Conservation (phyloP, 2,113 vertebrate species). For the Entelurus aequoreus region DNA sequence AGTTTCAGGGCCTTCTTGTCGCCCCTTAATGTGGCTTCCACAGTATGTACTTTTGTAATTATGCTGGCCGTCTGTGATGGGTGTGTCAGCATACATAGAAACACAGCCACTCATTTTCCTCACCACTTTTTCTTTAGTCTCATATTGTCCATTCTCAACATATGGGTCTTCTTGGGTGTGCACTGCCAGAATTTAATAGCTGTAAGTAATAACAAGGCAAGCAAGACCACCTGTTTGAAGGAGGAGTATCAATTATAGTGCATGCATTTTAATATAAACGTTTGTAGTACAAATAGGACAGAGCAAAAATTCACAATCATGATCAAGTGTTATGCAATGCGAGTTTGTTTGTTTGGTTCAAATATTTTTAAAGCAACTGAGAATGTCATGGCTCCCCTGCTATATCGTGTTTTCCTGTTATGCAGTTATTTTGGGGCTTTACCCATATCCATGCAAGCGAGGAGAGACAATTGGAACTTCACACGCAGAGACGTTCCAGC, state of each 20-base stretch:
- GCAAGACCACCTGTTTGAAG: constrained; percentile 32
- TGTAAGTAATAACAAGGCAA: constrained; percentile 57
- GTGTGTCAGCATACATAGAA: constrained; percentile 61
- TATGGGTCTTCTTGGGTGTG: constrained; percentile 55
- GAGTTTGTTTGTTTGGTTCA: background rate
- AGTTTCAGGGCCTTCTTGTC: constrained; percentile 34
- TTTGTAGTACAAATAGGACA: background rate
- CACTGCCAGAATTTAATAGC: constrained; percentile 36
- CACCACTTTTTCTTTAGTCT: constrained; percentile 56
- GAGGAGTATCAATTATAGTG: background rate
- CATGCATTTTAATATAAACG: background rate
- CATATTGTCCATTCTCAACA: constrained; percentile 35
- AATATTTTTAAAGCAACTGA: no score
- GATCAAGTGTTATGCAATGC: background rate
- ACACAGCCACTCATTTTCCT: constrained; percentile 62
- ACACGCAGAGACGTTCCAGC: no score
- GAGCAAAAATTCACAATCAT: background rate
- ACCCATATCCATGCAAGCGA: no score
- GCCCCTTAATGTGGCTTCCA: constrained; percentile 63
- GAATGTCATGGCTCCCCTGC: no score
- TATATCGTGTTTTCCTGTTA: no score
- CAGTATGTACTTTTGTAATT: constrained; percentile 57
- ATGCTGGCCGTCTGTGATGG: constrained; percentile 53
- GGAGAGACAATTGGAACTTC: no score
- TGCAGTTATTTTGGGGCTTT: no score